Evolutionary conservation across 1,140 invertebrate species (phyloP).

Genomic region (Heliconius hermathena): DNA sequence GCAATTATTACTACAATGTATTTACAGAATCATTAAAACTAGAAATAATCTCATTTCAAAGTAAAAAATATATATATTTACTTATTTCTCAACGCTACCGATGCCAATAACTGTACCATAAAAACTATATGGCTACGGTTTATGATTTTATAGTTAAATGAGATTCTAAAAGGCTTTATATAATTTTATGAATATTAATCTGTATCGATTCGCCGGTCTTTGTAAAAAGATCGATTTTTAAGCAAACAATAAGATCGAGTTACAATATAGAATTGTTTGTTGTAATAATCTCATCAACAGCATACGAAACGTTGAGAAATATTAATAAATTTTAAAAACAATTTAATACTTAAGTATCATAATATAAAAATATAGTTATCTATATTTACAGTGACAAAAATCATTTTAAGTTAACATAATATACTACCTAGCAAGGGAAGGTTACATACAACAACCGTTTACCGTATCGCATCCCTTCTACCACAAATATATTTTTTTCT

Average conservation of each 20-base stretch:
- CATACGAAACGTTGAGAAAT: conserved; percentile 68
- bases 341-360: conserved; percentile 66
- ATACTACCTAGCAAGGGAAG: conserved; percentile 27
- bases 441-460: background rate
- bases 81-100: conserved; percentile 65
- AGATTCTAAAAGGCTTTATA: conserved; percentile 55
- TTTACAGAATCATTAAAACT: conserved; percentile 54
- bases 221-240: conserved; percentile 34
- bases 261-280: background rate
- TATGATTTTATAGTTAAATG: conserved; percentile 49
- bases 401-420: conserved; percentile 56
- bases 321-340: conserved; percentile 53
- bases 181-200: conserved; percentile 35
- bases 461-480: background rate
- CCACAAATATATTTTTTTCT: conserved; percentile 7
- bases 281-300: conserved; percentile 45
- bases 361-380: conserved; percentile 79
- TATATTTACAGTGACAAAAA: conserved; percentile 75
- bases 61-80: conserved; percentile 54
- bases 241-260: conserved; percentile 32
- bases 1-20: conserved; percentile 27
- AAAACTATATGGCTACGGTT: conserved; percentile 41
- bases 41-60: conserved; percentile 75
- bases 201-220: conserved; percentile 43
- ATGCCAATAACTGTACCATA: conserved; percentile 48